Base-by-base conservation (phyloP, 2,888 invertebrate genomes). In the Boloria euphrosyne region DNA sequence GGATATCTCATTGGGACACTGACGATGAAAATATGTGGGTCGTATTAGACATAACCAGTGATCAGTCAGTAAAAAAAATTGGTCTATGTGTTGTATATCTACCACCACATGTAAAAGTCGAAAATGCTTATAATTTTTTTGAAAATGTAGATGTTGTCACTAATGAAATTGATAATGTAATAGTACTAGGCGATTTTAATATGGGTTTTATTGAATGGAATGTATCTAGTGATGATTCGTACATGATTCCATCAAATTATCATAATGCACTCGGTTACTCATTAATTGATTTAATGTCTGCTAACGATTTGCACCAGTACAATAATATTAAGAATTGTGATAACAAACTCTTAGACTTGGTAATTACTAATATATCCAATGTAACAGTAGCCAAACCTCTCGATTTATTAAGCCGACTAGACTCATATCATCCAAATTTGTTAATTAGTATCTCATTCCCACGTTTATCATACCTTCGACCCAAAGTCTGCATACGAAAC, bases 111-210 rank as follows among this genome's bases (percentile, higher is more conserved):
- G 66, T 68, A 5, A 61, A 60, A 51, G 27, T 53, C 31, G 65
- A 68, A 13, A 22, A 13, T 13, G 16, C 66, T 10, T 46, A 18
- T 3, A 17, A 22, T 2, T 71, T 69, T 43, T 55, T 71, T 6
- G 47, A 67, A 10, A 65, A 54, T 13, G 43, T 64, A 13, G 46
- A 60, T 16, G 17, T 54, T 46, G 55, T 68, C 3, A 60, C 68
- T 13, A 55, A 58, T 17, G 46, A 66, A 38, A 17, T 60, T 10
- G 73, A 73, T 31, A 62, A 68, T 7, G 50, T 68, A 13, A 58
- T 73, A 10, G 55, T 71, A 17, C 6, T 73, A 2, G 71, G 71
- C 13, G 69, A 71, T 51, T 74, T 74, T 27, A 71, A 73, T 52
- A 16, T 71, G 13, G 57, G 66, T 16, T 68, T 68, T 27, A 69